Evolutionary conservation across 2,797 vertebrate genomes (phyloP).

Genomic region (Zalophus californianus): DNA sequence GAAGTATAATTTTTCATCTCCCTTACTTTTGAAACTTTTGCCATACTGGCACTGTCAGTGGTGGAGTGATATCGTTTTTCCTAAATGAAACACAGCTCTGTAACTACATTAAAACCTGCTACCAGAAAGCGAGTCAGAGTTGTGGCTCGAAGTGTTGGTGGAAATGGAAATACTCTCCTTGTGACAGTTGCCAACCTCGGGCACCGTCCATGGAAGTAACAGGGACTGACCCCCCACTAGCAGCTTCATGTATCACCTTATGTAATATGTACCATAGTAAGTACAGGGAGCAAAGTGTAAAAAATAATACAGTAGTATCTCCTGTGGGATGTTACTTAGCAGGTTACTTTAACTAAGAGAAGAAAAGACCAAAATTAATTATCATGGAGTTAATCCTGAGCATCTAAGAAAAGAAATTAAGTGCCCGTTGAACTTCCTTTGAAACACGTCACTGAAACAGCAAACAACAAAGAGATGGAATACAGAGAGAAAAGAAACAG

Average conservation of each 20-base stretch:
- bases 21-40: conserved; percentile 55
- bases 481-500: background rate
- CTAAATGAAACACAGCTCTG: conserved; percentile 68
- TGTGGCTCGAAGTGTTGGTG: conserved; percentile 67
- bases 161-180: conserved; percentile 58
- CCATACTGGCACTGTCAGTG: conserved; percentile 19
- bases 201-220: conserved; percentile 43
- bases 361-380: conserved; percentile 20
- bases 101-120: conserved; percentile 74
- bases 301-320: conserved; percentile 15
- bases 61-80: conserved; percentile 58
- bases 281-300: background rate
- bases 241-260: background rate
- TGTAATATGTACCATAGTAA: background rate
- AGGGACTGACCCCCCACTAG: conserved; percentile 50
- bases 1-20: background rate
- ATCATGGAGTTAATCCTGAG: conserved; percentile 48
- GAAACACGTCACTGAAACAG: background rate
- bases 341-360: conserved; percentile 22
- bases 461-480: background rate
- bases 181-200: conserved; percentile 10
- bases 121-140: conserved; percentile 63
- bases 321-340: conserved; percentile 7
- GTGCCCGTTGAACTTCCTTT: background rate
- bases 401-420: background rate